phyloP scores from a whole-genome alignment of 2,113 vertebrate genomes.

The Sula dactylatra region DNA sequence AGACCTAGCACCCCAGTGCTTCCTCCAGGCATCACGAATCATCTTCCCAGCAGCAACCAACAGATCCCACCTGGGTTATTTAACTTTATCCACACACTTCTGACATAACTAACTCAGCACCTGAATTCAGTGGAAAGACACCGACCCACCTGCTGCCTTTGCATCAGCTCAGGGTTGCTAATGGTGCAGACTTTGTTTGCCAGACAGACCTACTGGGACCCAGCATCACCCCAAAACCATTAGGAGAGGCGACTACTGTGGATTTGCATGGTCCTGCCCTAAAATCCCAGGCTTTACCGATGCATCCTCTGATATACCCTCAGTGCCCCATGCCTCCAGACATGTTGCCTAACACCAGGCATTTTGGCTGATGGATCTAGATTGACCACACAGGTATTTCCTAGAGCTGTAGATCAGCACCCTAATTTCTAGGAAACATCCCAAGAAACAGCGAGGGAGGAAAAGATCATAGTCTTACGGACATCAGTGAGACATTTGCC shows the following conservation, averaged over 20 bases:
- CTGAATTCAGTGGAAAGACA: not conserved
- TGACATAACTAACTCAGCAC: not conserved
- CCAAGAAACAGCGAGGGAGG: not conserved
- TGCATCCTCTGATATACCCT: not conserved
- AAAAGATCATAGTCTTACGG: rapidly evolving
- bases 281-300: not conserved
- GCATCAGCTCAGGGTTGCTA: not conserved
- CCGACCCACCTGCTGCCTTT: not conserved
- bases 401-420: not conserved
- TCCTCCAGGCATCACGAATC: not conserved
- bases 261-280: not conserved
- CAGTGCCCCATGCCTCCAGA: rapidly evolving
- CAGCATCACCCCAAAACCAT: not conserved
- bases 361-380: not conserved
- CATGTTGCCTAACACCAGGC: not conserved
- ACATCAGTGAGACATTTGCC: not conserved
- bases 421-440: not conserved
- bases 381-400: not conserved
- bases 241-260: not conserved
- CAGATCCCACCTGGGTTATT: not conserved
- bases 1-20: not conserved
- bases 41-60: not conserved
- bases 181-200: not conserved
- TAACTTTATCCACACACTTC: not conserved
- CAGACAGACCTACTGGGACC: not conserved